Conservation (phyloP, 2,797 vertebrate species). For the Onychomys torridus region DNA sequence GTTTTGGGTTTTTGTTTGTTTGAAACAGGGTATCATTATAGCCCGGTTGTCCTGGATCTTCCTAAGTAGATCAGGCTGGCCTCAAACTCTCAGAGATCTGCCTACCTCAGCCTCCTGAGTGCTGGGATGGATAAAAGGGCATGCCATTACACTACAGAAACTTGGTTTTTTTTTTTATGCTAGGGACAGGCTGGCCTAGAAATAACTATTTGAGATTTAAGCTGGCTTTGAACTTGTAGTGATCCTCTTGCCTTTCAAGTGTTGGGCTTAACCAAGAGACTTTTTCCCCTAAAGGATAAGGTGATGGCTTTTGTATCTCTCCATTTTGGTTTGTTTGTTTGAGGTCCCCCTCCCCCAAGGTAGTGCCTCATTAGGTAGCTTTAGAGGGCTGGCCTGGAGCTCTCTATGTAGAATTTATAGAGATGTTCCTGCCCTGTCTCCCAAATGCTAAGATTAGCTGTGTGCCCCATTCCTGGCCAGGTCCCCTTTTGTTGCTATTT, state of each 20-base stretch:
- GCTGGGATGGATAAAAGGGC: neutral
- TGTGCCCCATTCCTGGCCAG: neutral
- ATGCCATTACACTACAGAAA: neutral
- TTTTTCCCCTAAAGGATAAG: neutral
- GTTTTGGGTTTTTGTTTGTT: no score
- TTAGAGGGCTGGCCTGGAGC: neutral
- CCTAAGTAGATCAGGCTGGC: no score
- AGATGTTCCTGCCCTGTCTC: neutral
- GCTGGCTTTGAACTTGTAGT: neutral
- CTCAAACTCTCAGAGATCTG: neutral
- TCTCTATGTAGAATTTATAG: neutral
- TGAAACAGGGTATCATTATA: no score
- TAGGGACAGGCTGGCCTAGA: neutral
- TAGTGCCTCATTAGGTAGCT: neutral
- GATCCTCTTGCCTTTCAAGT: neutral
- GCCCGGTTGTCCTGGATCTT: no score
- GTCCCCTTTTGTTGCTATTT: constrained; percentile 15
- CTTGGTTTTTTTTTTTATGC: neutral
- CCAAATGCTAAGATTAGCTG: neutral
- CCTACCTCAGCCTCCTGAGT: neutral
- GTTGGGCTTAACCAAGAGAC: neutral
- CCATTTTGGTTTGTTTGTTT: neutral
- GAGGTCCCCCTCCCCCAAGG: neutral
- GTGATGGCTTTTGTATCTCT: neutral
- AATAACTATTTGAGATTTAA: neutral